phyloP scores from a whole-genome alignment of 2,888 invertebrate species.

The Thysanoteuthis rhombus region DNA sequence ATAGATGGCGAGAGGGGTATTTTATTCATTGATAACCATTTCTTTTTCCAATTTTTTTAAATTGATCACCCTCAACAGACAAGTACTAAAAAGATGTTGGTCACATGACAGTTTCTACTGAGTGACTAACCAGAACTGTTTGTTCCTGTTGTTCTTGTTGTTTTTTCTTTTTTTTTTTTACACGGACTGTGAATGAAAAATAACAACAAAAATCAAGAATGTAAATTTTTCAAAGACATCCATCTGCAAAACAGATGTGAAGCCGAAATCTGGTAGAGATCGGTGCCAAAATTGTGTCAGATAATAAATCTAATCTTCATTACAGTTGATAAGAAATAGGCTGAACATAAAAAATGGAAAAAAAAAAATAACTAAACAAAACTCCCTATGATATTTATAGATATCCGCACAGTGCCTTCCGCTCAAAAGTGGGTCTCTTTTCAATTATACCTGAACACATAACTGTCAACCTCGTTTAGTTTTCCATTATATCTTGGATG shows the following conservation, averaged over 20 bases:
- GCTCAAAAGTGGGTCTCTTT: neutral
- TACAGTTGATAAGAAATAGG: neutral
- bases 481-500: neutral
- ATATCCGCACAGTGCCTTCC: neutral
- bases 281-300: neutral
- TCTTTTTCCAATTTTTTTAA: too few relatives aligned
- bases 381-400: neutral
- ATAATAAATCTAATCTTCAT: constrained; percentile 12
- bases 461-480: neutral
- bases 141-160: too few relatives aligned
- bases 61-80: too few relatives aligned
- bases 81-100: too few relatives aligned
- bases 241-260: neutral
- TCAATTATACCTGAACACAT: neutral
- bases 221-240: neutral
- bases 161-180: too few relatives aligned
- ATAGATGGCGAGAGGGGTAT: too few relatives aligned
- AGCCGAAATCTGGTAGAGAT: neutral
- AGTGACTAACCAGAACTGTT: too few relatives aligned
- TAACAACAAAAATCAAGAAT: neutral
- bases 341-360: neutral
- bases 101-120: too few relatives aligned
- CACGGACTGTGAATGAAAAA: neutral
- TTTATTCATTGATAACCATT: too few relatives aligned
- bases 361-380: too few relatives aligned